Evolutionary conservation across 2,797 vertebrate species (phyloP).

Genomic region (Parauchenoglanis punctatus): DNA sequence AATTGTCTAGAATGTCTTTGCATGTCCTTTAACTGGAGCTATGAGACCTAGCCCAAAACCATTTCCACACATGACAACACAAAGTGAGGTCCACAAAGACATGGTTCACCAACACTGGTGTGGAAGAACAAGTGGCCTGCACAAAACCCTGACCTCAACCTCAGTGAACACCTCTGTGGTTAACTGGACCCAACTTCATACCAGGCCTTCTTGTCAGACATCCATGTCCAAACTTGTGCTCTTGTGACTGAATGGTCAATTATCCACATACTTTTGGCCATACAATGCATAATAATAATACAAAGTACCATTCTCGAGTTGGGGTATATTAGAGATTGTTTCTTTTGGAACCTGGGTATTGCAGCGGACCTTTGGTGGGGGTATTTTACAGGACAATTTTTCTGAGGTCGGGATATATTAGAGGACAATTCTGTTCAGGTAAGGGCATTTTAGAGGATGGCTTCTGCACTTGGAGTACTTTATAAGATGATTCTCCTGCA

Average conservation of each 20-base stretch:
- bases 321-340: neutral
- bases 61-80: neutral
- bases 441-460: neutral
- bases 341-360: neutral
- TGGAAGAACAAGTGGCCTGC: neutral
- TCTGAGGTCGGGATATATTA: neutral
- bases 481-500: neutral
- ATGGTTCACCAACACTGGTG: neutral
- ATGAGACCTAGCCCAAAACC: neutral
- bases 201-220: neutral
- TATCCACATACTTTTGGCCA: neutral
- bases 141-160: neutral
- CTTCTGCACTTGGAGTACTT: neutral
- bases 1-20: neutral
- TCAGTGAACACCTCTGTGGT: neutral
- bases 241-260: neutral
- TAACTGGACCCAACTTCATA: neutral
- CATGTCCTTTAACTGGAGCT: neutral
- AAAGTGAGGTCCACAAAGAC: neutral
- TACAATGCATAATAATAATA: neutral
- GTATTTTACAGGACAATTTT: neutral
- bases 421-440: neutral
- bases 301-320: neutral
- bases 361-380: neutral
- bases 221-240: neutral